Evolutionary conservation across 2,113 vertebrate genomes (phyloP), one percentile per base, ranked within the genome.

Genomic region (Cyanoderma ruficeps): DNA sequence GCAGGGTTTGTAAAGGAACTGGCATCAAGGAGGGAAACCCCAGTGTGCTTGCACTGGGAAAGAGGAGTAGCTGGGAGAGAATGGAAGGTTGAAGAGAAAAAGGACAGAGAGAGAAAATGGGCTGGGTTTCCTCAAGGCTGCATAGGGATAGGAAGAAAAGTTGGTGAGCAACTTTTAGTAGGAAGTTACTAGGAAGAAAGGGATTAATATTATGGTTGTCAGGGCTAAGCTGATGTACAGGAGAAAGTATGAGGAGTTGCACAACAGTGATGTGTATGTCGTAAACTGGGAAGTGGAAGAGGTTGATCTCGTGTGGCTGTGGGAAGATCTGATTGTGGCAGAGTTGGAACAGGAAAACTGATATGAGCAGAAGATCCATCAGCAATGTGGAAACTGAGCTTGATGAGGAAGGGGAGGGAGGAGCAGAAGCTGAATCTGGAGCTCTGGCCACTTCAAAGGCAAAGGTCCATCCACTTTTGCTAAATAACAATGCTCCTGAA

Each of bases 301-400:
- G 15, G 13, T 28, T 30, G 30, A 24, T 68, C 21, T 71, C 2
- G 0, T 8, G 61, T 79, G 30, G 6, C 64, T 55, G 35, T 61
- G 56, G 37, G 37, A 70, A 13, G 50, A 31, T 41, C 31, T 53
- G 59, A 21, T 9, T 33, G 33, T 76, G 44, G 33, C 31, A 46
- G n/a, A 18, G 47, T 12, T 7, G 4, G 33, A 75, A 23, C 8
- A 4, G 35, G 15, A 18, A 37, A 59, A 18, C 46, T 55, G 22
- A 0, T 41, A 4, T 0, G 42, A 65, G 42, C 50, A 49, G 72
- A 60, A 49, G 50, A 13, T 60, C 7, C 0, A 13, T 35, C 41
- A 77, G 31, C 44, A 60, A 30, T 20, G 9, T 70, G 64, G 46
- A 49, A 76, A 27, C 27, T 5, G 46, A 39, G 23, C 15, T 70